phyloP scores from a whole-genome alignment of 2,888 invertebrate species.

The Anodontia alba region DNA sequence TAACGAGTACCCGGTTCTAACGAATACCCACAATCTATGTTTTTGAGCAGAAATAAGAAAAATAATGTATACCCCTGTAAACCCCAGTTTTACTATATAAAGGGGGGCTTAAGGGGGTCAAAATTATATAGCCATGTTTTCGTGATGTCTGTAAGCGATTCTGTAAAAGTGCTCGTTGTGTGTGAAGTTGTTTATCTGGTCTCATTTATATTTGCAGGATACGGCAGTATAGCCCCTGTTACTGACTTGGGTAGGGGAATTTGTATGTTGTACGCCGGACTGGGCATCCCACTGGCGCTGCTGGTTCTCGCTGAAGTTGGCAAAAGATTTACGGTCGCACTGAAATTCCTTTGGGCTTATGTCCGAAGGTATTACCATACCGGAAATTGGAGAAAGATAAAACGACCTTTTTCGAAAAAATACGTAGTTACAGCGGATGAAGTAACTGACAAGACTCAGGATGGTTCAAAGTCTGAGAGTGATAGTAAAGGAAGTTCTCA shows the following conservation, averaged over 20 bases:
- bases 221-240: constrained; percentile 97
- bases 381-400: constrained; percentile 90
- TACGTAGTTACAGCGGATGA: neutral
- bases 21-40: no score
- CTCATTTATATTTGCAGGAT: constrained; percentile 90
- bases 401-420: constrained; percentile 15
- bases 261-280: constrained; percentile 96
- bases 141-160: no score
- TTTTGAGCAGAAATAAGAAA: no score
- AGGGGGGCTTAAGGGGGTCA: no score
- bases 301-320: constrained; percentile 98
- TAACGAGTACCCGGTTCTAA: no score
- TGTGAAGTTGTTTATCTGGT: no score
- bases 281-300: constrained; percentile 98
- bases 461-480: constrained; percentile 27
- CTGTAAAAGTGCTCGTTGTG: no score
- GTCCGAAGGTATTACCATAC: constrained; percentile 87
- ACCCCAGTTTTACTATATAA: no score
- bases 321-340: constrained; percentile 94
- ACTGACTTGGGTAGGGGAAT: constrained; percentile 93
- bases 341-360: constrained; percentile 93
- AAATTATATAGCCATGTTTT: no score
- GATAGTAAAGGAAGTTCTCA: constrained; percentile 50
- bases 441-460: constrained; percentile 86
- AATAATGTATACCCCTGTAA: no score